Conservation (phyloP, 2,888 invertebrate genomes). For the Ptilodon capucinus region DNA sequence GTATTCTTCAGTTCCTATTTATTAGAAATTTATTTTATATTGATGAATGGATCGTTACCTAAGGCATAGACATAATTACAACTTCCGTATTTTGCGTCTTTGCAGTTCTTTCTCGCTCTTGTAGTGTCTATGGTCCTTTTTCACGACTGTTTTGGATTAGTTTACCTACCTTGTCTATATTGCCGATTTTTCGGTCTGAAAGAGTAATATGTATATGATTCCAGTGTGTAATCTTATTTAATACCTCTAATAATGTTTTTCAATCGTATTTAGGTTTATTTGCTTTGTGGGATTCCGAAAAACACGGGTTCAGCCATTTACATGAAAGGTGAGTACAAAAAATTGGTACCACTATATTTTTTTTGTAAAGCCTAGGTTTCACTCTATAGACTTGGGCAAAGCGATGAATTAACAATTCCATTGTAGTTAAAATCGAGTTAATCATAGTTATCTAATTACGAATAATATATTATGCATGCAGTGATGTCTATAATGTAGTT, state of each 20-base stretch:
- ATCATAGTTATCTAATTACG: constrained; percentile 5
- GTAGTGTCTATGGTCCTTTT: constrained; percentile 73
- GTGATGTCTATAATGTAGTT: constrained; percentile 49
- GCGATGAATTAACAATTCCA: constrained; percentile 10
- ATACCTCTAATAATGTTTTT: constrained; percentile 61
- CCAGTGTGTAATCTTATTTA: constrained; percentile 47
- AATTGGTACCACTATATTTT: constrained; percentile 72
- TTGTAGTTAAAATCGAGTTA: not conserved
- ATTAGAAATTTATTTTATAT: too few relatives aligned
- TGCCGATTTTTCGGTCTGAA: constrained; percentile 74
- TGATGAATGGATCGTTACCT: too few relatives aligned
- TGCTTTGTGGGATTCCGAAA: constrained; percentile 43
- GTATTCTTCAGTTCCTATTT: too few relatives aligned
- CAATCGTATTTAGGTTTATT: constrained; percentile 54
- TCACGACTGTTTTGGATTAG: constrained; percentile 82
- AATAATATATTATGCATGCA: constrained; percentile 47
- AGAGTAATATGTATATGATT: constrained; percentile 66
- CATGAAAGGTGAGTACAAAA: constrained; percentile 82
- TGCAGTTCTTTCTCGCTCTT: not conserved
- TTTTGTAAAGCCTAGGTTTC: constrained; percentile 52
- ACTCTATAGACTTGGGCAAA: constrained; percentile 34
- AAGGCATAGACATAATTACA: not conserved
- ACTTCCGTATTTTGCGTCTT: not conserved
- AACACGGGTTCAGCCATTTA: constrained; percentile 78
- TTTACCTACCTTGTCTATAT: constrained; percentile 77